These are phyloP conservation scores for Syngnathoides biaculeatus DNA, from an alignment of 2,113 vertebrate genomes.

Conservation along the genomic window DNA sequence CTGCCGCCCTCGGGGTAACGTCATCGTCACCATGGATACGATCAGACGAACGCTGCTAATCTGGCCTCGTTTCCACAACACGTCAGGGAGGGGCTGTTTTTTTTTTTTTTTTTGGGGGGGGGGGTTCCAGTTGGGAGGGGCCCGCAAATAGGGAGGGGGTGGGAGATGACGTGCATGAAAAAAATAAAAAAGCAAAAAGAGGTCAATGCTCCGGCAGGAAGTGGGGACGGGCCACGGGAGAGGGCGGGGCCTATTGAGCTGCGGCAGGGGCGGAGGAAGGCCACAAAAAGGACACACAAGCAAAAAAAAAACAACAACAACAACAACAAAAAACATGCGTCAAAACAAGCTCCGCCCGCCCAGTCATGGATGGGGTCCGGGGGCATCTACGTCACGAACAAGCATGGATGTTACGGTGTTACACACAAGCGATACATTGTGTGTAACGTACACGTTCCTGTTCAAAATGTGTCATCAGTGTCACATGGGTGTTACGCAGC, in stretches of 20 bases:
- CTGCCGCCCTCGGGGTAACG: constrained; percentile 49
- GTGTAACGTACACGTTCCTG: too few species aligned
- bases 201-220: constrained; percentile 33
- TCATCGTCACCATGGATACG: constrained; percentile 73
- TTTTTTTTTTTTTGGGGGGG: too few species aligned
- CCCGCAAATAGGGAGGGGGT: not conserved
- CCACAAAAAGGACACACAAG: constrained; percentile 22
- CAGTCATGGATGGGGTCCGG: not conserved
- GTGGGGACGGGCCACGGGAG: not conserved
- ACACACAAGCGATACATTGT: too few species aligned
- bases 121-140: too few species aligned
- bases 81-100: constrained; percentile 11
- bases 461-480: too few species aligned
- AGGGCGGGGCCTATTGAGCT: not conserved
- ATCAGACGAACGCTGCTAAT: constrained; percentile 68
- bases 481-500: too few species aligned
- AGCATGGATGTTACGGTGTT: too few species aligned
- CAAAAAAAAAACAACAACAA: too few species aligned
- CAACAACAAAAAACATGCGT: too few species aligned
- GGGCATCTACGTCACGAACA: too few species aligned
- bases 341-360: not conserved
- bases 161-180: not conserved
- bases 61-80: constrained; percentile 65
- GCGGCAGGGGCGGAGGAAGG: constrained; percentile 10
- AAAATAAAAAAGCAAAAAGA: constrained; percentile 19